Conservation (phyloP, 2,113 vertebrate species). For the Crotalus viridis region DNA sequence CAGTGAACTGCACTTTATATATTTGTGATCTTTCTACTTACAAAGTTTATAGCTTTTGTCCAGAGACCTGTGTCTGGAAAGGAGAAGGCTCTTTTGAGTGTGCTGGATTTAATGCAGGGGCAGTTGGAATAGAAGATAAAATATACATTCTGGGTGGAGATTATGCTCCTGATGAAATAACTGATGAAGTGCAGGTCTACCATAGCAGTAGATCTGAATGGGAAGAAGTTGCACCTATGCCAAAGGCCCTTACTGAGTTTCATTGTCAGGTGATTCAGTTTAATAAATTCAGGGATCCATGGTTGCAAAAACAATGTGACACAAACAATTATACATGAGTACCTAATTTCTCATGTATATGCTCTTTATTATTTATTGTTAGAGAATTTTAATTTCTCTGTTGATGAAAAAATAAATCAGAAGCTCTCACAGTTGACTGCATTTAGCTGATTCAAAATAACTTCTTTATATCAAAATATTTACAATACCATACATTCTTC, state of each 20-base stretch:
- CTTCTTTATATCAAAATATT: no score
- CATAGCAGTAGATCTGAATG: conserved; percentile 89
- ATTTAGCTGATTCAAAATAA: no score
- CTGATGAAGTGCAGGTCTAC: conserved; percentile 95
- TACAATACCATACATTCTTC: no score
- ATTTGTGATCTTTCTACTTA: conserved; percentile 97
- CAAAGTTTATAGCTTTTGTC: conserved; percentile 96
- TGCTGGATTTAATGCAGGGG: conserved; percentile 95
- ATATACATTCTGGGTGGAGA: conserved; percentile 97
- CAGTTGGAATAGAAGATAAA: conserved; percentile 87
- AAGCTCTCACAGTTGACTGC: no score
- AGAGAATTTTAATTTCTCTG: no score
- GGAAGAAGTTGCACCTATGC: conserved; percentile 96
- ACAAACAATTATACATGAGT: conserved; percentile 27
- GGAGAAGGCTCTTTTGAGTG: conserved; percentile 95
- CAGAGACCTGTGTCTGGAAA: conserved; percentile 92
- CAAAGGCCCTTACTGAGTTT: conserved; percentile 92
- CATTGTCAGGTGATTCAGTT: conserved; percentile 94
- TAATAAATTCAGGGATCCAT: conserved; percentile 90
- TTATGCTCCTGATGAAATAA: conserved; percentile 95
- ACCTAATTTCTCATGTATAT: conserved; percentile 33
- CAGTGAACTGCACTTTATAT: conserved; percentile 85
- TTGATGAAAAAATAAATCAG: no score
- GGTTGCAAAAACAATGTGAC: conserved; percentile 69
- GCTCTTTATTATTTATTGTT: background rate